Evolutionary conservation across 2,797 vertebrate genomes (phyloP).

Genomic region (Nannoperca australis): DNA sequence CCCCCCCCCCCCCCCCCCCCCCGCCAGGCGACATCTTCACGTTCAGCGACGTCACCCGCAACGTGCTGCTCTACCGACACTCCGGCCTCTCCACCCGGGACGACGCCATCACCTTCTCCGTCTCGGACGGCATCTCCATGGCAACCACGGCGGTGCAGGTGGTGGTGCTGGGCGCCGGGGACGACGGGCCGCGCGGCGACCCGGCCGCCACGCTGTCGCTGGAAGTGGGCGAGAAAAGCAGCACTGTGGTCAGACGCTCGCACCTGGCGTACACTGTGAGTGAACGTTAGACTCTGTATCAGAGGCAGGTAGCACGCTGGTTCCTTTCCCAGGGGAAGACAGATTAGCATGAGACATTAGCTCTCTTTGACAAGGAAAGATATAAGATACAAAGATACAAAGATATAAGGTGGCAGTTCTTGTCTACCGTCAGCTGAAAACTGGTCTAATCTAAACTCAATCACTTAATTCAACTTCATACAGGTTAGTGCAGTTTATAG

Average conservation of each 20-base stretch:
- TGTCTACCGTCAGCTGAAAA: neutral
- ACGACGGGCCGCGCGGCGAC: constrained; percentile 82
- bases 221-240: constrained; percentile 89
- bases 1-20: neutral
- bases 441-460: neutral
- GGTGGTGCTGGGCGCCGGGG: constrained; percentile 80
- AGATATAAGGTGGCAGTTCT: neutral
- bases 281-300: neutral
- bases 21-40: constrained; percentile 91
- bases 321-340: neutral
- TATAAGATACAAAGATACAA: no score
- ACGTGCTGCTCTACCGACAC: constrained; percentile 90
- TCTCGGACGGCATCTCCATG: constrained; percentile 90
- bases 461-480: no score
- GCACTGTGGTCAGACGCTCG: constrained; percentile 85
- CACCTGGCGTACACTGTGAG: constrained; percentile 93
- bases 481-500: no score
- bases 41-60: constrained; percentile 90
- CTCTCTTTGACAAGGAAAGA: neutral
- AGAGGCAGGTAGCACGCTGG: no score
- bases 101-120: constrained; percentile 91
- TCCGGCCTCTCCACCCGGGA: constrained; percentile 84
- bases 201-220: constrained; percentile 83
- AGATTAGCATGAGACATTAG: neutral
- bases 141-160: constrained; percentile 87